Base-by-base conservation (phyloP, 2,113 vertebrate genomes). In the Nansenia antarctica region DNA sequence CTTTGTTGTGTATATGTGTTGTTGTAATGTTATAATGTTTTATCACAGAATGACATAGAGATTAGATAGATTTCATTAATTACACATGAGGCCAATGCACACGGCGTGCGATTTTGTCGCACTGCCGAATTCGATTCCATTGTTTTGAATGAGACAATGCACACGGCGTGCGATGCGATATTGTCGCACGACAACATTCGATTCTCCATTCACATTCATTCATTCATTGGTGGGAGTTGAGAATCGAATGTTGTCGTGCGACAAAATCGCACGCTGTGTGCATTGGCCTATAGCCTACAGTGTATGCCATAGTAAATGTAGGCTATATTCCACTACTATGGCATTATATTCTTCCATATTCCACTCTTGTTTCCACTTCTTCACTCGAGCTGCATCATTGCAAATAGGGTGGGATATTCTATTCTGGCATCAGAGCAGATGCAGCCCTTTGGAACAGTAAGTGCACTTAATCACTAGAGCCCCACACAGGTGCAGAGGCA, bases 401-500 rank as follows among this genome's bases (percentile, higher is more conserved):
- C 58, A 30, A 20, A n/a, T 18, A 0, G 31, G 31, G 15, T n/a
- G 29, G 35, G 30, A 32, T 9, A 39, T 18, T 24, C 52, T n/a
- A 9, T 30, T 26, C n/a, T 39, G 5, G 24, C 54, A 11, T 20
- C 7, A n/a, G 37, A 59, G 57, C 65, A 29, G 26, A n/a, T n/a
- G n/a, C n/a, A 42, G 69, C 26, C 65, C 74, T 61, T 63, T 15
- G 53, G 42, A 9, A 69, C 42, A 62, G 49, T 55, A 22, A 11
- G 29, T 37, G 11, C n/a, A 22, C 20, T 49, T 15, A 20, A 6
- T 49, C 7, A n/a, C n/a, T n/a, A n/a, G n/a, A n/a, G n/a, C n/a
- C n/a, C n/a, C n/a, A n/a, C n/a, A n/a, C n/a, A n/a, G n/a, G n/a
- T n/a, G n/a, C n/a, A n/a, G n/a, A n/a, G n/a, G n/a, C n/a, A n/a